A percentile compares a stretch with the other conserved stretches of the same genome.
Conservation (phyloP, 2,113 vertebrate species). For the Sakesphorus luctuosus region DNA sequence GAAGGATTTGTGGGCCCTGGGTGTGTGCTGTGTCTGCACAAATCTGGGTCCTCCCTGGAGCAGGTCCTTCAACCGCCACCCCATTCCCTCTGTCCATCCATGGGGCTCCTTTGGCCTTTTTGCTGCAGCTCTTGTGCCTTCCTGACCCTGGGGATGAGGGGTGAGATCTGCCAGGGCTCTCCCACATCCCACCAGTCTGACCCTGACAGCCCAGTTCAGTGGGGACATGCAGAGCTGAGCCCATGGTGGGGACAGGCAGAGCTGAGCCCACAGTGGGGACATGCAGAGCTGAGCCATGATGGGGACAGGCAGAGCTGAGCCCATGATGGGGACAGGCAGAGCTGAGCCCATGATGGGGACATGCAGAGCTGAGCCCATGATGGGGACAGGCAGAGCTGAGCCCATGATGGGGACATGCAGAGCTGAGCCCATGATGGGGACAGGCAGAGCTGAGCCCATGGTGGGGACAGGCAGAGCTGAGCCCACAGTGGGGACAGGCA, state of each 20-base stretch:
- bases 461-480: background rate
- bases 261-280: too few relatives aligned
- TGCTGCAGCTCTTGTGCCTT: background rate
- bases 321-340: too few relatives aligned
- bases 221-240: background rate
- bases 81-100: background rate
- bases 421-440: too few relatives aligned
- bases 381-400: too few relatives aligned
- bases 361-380: too few relatives aligned
- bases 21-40: background rate
- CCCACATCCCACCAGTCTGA: background rate
- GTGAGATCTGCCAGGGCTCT: background rate
- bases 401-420: too few relatives aligned
- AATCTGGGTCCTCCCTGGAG: background rate
- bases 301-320: too few relatives aligned
- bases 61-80: background rate
- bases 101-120: background rate
- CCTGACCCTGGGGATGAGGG: background rate
- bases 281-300: too few relatives aligned
- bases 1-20: conserved; percentile 53
- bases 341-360: too few relatives aligned
- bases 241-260: too few relatives aligned
- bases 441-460: background rate
- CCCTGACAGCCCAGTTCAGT: background rate
- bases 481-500: background rate